Base-by-base conservation (phyloP, 2,888 invertebrate species). In the Linyphia triangularis region DNA sequence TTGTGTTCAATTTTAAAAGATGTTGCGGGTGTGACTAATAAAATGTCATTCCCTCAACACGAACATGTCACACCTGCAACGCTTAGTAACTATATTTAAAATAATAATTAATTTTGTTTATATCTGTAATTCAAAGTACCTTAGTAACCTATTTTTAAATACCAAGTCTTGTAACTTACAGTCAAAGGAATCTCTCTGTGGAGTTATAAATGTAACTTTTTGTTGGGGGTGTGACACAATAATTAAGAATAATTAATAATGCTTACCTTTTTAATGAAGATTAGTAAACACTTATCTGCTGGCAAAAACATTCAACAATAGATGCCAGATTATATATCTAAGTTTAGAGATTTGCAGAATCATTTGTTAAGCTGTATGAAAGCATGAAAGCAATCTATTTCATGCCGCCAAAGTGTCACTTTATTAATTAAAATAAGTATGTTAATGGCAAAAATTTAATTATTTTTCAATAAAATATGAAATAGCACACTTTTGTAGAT, bases 281-380 rank as follows among this genome's bases (percentile, higher is more conserved):
- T 19, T 61, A 61, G 40, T 61, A n/a, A n/a, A n/a, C n/a, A n/a
- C n/a, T n/a, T n/a, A n/a, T n/a, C n/a, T n/a, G n/a, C n/a, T n/a
- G n/a, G n/a, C n/a, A 61, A 13, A 61, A 61, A 61, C 61, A 61
- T n/a, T 2, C 19, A 61, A 61, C 19, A 61, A 61, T 61, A 61
- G 61, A 19, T 24, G 24, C 9, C 61, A 61, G n/a, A 13, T 61
- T 61, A 61, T 13, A 4, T 1, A 61, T 61, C 5, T 5, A 61
- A 61, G 24, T 13, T 16, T 61, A 61, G 61, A 24, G 61, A 61
- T 61, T 61, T 61, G 61, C n/a, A 61, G 61, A 61, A 61, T 61
- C 24, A 4, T 61, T 13, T 61, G 61, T 9, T n/a, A 10, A 61
- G 61, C 61, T 61, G 61, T n/a, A 61, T 0, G 6, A 61, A 9